Base-by-base conservation (phyloP, 23 tunicate genomes). In the Oikopleura dioica region DNA sequence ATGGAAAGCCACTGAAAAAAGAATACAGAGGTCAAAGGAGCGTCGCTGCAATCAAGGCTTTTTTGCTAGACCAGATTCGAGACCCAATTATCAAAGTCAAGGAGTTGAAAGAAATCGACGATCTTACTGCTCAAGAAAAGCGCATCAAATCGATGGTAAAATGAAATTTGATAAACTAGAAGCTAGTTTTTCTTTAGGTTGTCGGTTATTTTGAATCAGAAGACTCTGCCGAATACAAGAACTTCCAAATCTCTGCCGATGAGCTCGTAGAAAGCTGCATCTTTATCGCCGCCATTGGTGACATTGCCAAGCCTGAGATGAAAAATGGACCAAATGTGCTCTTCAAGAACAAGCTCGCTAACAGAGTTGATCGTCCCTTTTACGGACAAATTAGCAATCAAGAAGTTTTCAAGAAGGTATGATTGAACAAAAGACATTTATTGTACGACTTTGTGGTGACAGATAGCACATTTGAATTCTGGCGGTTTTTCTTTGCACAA, bases 1-100 rank as follows among this genome's bases (percentile, higher is more conserved):
- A 75, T 78, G 99, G 99, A 35, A 79, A 83, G 51, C 36, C 79
- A 77, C 81, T 80, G 28, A 91, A 94, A 63, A 81, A 82, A 38
- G 99, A 94, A 68, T 94, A 86, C 59, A 59, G 99, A 50, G 99
- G 99, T 0, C 82, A 81, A 50, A 78, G 99, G 59, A 51, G 88
- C 0, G 83, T 84, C 35, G 99, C 86, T 38, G 81, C 76, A 24
- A 37, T 94, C 29, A 69, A 78, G 32, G 69, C 35, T 0, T 86
- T 77, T 37, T 38, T 94, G 0, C 36, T 38, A 35, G 95, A 94
- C 0, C 99, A 94, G 36, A 37, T 86, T 55, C 87, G 82, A 81
- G 95, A 86, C 76, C 99, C 99, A 16, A 79, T 94, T 35, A 67
- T 38, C 29, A 82, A 86, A 75, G 82, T 86, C 37, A 2, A 69